Base-by-base conservation (phyloP, 2,797 vertebrate species). In the Clarias platycephalus region DNA sequence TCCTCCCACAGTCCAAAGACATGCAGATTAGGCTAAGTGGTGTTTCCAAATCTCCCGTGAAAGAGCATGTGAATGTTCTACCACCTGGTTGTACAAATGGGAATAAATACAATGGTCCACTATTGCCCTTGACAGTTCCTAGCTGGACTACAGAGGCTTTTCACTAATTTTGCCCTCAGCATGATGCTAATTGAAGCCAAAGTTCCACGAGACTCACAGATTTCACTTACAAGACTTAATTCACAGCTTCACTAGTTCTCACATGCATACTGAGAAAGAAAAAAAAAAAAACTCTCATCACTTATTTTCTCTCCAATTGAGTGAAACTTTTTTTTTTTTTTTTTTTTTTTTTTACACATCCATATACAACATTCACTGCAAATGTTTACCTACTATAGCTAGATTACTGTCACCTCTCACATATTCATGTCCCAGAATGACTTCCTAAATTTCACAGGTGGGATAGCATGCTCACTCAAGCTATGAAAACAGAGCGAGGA, bases 191-290 rank as follows among this genome's bases (percentile, higher is more conserved):
- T 64, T 80, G 40, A 62, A 53, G 8, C 3, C 40, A 12, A 53
- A 53, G 16, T 28, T 40, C 20, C 15, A 12, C 18, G 24, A 79
- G 15, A 64, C 24, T 79, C 22, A 63, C 76, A 63, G 57, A 13
- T 63, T 62, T 63, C 8, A 44, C 22, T 5, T 62, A 34, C 12
- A 37, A 49, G 20, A 28, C 40, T 31, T 80, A 2, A 66, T 80
- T 80, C n/a, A 66, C 78, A 80, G 78, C 40, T 80, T 80, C 40
- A 64, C 4, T 66, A 80, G 16, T 53, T 63, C 9, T 80, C n/a
- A 66, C 37, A 31, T 80, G n/a, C n/a, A 64, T 2, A 79, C 3
- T 44, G 60, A 63, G 34, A 57, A 75, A 20, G 16, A 57, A 57
- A 22, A 24, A n/a, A 22, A 24, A n/a, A 62, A 18, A n/a, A 22